Evolutionary conservation across 53 echinoderm and acorn worm species (phyloP).

Genomic region (Temnopleurus reevesii): DNA sequence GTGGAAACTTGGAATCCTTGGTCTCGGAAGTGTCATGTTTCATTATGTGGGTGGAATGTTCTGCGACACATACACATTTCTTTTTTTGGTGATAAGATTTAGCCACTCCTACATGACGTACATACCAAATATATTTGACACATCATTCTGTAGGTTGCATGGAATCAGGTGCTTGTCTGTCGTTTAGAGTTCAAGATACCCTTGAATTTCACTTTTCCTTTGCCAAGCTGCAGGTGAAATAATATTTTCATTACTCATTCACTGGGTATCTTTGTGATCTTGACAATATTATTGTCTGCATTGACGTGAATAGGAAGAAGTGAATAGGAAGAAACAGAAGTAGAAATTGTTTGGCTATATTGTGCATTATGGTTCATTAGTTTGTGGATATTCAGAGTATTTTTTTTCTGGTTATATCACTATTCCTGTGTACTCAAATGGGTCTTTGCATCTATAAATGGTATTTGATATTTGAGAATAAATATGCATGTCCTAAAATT

Average conservation of each 20-base stretch:
- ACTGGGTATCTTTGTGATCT: neutral
- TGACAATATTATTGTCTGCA: neutral
- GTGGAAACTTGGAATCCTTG: conserved; percentile 15
- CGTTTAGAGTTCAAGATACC: neutral
- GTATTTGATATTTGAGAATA: too few species aligned
- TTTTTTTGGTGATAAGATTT: too few species aligned
- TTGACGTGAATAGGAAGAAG: too few species aligned
- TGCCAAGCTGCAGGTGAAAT: neutral
- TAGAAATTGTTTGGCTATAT: neutral
- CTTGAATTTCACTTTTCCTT: neutral
- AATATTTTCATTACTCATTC: neutral
- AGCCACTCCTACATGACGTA: too few species aligned
- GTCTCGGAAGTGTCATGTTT: conserved; percentile 24
- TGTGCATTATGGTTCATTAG: neutral
- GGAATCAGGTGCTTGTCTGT: too few species aligned
- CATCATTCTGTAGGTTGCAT: too few species aligned
- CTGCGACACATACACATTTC: neutral
- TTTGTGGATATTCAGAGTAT: neutral
- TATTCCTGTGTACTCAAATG: too few species aligned
- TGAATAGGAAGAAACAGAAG: neutral
- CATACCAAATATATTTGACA: too few species aligned
- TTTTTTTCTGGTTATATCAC: neutral
- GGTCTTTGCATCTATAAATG: too few species aligned
- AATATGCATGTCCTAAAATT: too few species aligned
- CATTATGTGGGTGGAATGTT: conserved; percentile 10